These are phyloP conservation scores for Calliopsis andreniformis DNA, from an alignment of 1,140 invertebrate species.

Conservation along the genomic window DNA sequence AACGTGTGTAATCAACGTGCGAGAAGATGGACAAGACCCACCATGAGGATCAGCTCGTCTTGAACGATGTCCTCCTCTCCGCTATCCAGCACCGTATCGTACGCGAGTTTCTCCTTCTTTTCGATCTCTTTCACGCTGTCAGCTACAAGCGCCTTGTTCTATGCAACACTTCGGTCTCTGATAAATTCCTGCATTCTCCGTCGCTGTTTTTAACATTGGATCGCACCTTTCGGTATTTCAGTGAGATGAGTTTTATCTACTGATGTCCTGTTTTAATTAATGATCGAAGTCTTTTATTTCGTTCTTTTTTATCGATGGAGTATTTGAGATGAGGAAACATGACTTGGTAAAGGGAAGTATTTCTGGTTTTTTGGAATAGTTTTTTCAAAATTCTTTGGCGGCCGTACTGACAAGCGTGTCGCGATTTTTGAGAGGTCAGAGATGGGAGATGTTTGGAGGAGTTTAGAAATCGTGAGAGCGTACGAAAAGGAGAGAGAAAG, in stretches of 20 bases:
- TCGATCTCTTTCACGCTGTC: not conserved
- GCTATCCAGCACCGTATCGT: not conserved
- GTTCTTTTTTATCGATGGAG: not conserved
- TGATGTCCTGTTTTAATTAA: not conserved
- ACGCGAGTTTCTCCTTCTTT: not conserved
- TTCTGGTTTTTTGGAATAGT: no score
- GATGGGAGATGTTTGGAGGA: not conserved
- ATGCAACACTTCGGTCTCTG: no score
- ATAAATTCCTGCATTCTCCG: no score
- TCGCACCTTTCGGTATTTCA: no score
- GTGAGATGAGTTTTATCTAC: not conserved
- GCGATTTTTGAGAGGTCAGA: not conserved
- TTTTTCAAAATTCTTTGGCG: not conserved
- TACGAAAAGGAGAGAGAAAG: not conserved
- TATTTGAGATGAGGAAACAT: not conserved
- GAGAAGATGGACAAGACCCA: not conserved
- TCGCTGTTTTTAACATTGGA: not conserved
- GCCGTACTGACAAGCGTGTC: not conserved
- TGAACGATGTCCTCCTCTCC: conserved; percentile 9
- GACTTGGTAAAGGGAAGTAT: not conserved
- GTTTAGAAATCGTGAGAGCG: not conserved
- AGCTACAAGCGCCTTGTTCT: not conserved
- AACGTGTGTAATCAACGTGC: conserved; percentile 15
- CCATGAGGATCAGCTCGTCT: not conserved
- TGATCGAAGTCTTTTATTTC: not conserved